Base-by-base conservation (phyloP, 2,113 vertebrate genomes). In the Cyprinodon variegatus region DNA sequence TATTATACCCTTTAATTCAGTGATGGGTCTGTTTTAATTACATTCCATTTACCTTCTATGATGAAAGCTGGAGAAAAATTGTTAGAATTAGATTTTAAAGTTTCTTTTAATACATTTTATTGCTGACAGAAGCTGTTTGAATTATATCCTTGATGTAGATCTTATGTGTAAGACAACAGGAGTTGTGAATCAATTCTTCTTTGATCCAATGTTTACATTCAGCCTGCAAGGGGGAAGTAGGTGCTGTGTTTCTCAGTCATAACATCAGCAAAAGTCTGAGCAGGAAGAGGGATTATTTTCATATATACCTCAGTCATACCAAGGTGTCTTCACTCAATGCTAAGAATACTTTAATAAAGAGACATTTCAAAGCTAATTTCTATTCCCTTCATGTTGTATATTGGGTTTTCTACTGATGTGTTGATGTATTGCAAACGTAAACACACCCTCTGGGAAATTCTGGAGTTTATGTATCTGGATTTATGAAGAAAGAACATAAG, bases 341-440 rank as follows among this genome's bases (percentile, higher is more conserved):
- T 36, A 36, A 41, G 37, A 7, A 15, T 29, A 61, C 40, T 79
- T 63, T 48, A 90, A 87, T 88, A 87, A 88, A 87, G 7, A 57
- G 39, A 46, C 36, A 59, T 6, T 68, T 53, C 36, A 17, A 60
- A 84, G 29, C 45, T 29, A 7, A 20, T 57, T 57, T 53, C 17
- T 2, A 20, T 57, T 57, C 8, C 50, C 6, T 57, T 57, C 14
- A 57, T 8, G 3, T n/a, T 57, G 20, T 57, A 20, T 57, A 57
- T 57, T 20, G 50, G 15, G 17, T 53, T 5, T 53, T 9, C 50
- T 53, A 15, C 9, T 41, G 41, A 41, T 41, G 4, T 41, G 41
- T 41, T 41, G 4, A 41, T 41, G 41, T 41, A 41, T 4, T 6
- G 50, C 2, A 9, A 20, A 57, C 43, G 9, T 11, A 45, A 45